Evolutionary conservation across 2,797 vertebrate genomes (phyloP).

Genomic region (Enteromius viviparus): DNA sequence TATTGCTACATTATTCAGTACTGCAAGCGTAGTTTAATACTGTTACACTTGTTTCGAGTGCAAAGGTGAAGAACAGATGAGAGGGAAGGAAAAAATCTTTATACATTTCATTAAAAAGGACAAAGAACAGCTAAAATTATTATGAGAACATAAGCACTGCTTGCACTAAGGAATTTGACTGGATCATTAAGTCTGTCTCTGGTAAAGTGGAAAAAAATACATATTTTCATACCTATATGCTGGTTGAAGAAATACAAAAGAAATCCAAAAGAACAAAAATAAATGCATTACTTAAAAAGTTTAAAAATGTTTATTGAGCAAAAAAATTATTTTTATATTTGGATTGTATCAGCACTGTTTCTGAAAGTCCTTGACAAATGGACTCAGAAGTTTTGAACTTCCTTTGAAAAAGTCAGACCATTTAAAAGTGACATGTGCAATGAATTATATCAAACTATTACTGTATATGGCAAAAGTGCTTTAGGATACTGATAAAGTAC

Average conservation of each 20-base stretch:
- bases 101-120: background rate
- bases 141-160: background rate
- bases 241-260: background rate
- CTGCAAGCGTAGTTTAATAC: background rate
- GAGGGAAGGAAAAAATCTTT: background rate
- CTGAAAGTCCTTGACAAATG: background rate
- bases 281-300: background rate
- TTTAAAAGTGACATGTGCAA: slow-evolving; percentile 56
- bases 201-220: background rate
- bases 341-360: slow-evolving; percentile 7
- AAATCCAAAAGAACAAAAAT: background rate
- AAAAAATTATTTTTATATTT: background rate
- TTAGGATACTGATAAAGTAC: background rate
- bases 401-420: slow-evolving; percentile 49
- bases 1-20: background rate
- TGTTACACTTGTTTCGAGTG: background rate
- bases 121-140: background rate
- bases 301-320: background rate
- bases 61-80: background rate
- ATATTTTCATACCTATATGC: background rate
- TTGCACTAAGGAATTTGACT: too few relatives aligned
- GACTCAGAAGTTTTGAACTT: slow-evolving; percentile 2
- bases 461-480: slow-evolving; percentile 31
- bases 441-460: slow-evolving; percentile 14
- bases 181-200: background rate